Percentiles rank a stretch among this genome's conserved stretches.
Conservation (phyloP, 2,888 invertebrate genomes). For the Agonopterix arenella region DNA sequence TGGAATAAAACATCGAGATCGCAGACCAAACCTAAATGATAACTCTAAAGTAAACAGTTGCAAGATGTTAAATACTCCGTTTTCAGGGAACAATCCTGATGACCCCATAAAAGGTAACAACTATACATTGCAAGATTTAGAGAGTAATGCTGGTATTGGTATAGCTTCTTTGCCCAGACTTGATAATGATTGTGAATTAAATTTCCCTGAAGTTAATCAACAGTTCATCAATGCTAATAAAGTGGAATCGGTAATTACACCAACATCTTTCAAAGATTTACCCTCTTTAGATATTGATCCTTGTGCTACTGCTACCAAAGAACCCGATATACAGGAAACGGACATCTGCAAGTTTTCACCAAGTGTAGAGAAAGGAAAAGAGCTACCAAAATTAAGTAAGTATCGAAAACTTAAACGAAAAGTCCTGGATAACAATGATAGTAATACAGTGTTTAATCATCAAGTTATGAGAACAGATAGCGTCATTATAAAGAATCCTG, state of each 20-base stretch:
- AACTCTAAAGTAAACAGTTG: constrained; percentile 44
- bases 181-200: constrained; percentile 68
- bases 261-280: constrained; percentile 26
- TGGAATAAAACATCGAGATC: constrained; percentile 27
- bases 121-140: constrained; percentile 60
- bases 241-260: constrained; percentile 30
- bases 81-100: constrained; percentile 28
- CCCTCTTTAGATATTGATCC: constrained; percentile 29
- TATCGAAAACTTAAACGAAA: constrained; percentile 48
- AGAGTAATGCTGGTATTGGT: constrained; percentile 61
- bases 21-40: constrained; percentile 20
- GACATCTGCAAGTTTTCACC: constrained; percentile 10
- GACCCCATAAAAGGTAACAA: constrained; percentile 39
- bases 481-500: constrained; percentile 70
- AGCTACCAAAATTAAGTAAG: constrained; percentile 54
- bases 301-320: constrained; percentile 15
- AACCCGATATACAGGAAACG: constrained; percentile 12
- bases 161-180: constrained; percentile 62
- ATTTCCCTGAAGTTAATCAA: constrained; percentile 69
- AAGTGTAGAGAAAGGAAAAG: constrained; percentile 35
- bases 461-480: constrained; percentile 54
- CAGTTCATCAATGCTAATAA: constrained; percentile 70
- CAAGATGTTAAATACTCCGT: constrained; percentile 55
- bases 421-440: constrained; percentile 22
- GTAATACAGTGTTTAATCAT: constrained; percentile 12